Conservation (phyloP, 2,888 invertebrate genomes). For the Cheilosia pagana region DNA sequence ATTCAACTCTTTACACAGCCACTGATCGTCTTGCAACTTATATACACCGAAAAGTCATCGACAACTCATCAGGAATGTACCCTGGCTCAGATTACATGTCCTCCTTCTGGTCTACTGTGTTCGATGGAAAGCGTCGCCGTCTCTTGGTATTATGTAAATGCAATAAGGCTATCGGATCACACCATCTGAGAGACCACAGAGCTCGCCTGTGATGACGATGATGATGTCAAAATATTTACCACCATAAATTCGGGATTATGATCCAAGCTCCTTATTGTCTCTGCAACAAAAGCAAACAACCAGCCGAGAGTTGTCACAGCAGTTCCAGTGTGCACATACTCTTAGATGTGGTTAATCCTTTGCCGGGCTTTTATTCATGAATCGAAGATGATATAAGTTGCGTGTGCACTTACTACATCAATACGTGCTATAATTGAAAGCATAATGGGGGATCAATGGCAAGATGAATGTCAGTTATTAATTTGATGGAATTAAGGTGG, state of each 20-base stretch:
- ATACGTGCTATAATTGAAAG: conserved; percentile 74
- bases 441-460: conserved; percentile 72
- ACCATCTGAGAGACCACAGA: conserved; percentile 68
- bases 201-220: conserved; percentile 57
- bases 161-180: conserved; percentile 73
- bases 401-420: conserved; percentile 73
- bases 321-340: conserved; percentile 37
- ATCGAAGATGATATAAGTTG: conserved; percentile 70
- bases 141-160: conserved; percentile 64
- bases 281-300: conserved; percentile 33
- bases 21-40: background rate
- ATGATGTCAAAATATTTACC: conserved; percentile 75
- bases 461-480: conserved; percentile 71
- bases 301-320: conserved; percentile 54
- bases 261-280: conserved; percentile 70
- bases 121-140: background rate
- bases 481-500: conserved; percentile 75
- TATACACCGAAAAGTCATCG: conserved; percentile 40
- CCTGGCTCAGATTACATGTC: conserved; percentile 57
- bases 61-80: conserved; percentile 56
- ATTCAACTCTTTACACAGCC: conserved; percentile 58
- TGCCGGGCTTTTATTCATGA: conserved; percentile 49
- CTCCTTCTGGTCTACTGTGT: conserved; percentile 20
- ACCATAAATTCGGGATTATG: conserved; percentile 74
- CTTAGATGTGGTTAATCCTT: conserved; percentile 69